Evolutionary conservation across 2,888 invertebrate species (phyloP), one percentile per base, ranked within the genome.

Genomic region (Calameuta filiformis): DNA sequence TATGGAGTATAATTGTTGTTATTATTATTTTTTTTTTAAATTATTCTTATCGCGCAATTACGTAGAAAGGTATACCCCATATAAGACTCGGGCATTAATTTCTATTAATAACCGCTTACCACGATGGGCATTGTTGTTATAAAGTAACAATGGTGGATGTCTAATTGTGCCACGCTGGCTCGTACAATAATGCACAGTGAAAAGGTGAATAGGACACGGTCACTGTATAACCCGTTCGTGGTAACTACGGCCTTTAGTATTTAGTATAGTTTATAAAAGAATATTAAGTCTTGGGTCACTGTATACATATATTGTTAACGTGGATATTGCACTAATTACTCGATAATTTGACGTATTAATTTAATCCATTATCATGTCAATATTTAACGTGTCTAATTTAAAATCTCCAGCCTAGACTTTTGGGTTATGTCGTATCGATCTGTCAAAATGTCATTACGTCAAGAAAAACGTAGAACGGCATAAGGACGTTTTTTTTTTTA

Each of bases 191-290:
- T 23, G 56, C 56, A 15, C 56, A 9, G 56, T 6, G 56, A 56
- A 56, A 56, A 56, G 56, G 56, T 23, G 56, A 56, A 56, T 56
- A 56, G 56, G 23, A 56, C 40, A 56, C 56, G 56, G 56, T 15
- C 56, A 56, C 56, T 56, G 56, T 56, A 23, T 56, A 56, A 6
- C 56, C 9, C 23, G 56, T 56, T 56, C 56, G 56, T 23, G 85
- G 89, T 90, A 73, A 85, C 87, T 56, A 90, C 83, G 81, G 93
- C 92, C 84, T 93, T 94, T 76, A 76, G 80, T 80, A 73, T 77
- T 80, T 82, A 83, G 85, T 31, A 31, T 31, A 31, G 76, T 82
- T 82, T 82, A 80, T 34, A 35, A 75, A 35, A 75, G 73, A 75
- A 80, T 71, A 81, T 79, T 81, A 76, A 79, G 76, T 79, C 75